Evolutionary conservation across 1,140 invertebrate genomes (phyloP), one percentile per base, ranked within the genome.

Genomic region (Aphelenchoides avenae): DNA sequence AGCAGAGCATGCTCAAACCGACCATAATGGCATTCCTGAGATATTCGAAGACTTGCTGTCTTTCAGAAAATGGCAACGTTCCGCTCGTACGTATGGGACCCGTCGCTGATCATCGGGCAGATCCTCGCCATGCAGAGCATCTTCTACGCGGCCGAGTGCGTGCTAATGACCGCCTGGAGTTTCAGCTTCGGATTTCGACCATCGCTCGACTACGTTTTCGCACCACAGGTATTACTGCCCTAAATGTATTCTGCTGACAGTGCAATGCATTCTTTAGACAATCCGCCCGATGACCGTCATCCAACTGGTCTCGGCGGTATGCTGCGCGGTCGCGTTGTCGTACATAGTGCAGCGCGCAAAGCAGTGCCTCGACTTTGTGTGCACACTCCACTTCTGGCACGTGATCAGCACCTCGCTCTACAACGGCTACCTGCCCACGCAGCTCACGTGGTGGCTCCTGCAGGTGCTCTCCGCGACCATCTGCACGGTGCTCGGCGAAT

Each of bases 21-120:
- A n/a, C n/a, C n/a, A n/a, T n/a, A n/a, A n/a, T n/a, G n/a, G n/a
- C n/a, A n/a, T n/a, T n/a, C n/a, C n/a, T n/a, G n/a, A n/a, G n/a
- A n/a, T n/a, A n/a, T n/a, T n/a, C n/a, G n/a, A n/a, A n/a, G n/a
- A n/a, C n/a, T n/a, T n/a, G n/a, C n/a, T n/a, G n/a, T n/a, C n/a
- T n/a, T n/a, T n/a, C n/a, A n/a, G n/a, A n/a, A n/a, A 51, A 66
- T 70, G 63, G 26, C 54, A 26, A 36, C 52, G 4, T 74, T 74
- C 37, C 71, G 71, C 2, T 31, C 66, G 26, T 53, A 64, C 22
- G 59, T 67, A 13, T 74, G 73, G 73, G 71, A 95, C 79, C 83
- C 91, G 60, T 89, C 94, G 30, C 81, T 96, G 27, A 95, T 96
- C 64, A 92, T 95, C 78, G 92, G 89, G 33, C 92, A 96, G 80